Base-by-base conservation (phyloP, 92 coral and sea anemone species). In the Epizoanthus ramosus region DNA sequence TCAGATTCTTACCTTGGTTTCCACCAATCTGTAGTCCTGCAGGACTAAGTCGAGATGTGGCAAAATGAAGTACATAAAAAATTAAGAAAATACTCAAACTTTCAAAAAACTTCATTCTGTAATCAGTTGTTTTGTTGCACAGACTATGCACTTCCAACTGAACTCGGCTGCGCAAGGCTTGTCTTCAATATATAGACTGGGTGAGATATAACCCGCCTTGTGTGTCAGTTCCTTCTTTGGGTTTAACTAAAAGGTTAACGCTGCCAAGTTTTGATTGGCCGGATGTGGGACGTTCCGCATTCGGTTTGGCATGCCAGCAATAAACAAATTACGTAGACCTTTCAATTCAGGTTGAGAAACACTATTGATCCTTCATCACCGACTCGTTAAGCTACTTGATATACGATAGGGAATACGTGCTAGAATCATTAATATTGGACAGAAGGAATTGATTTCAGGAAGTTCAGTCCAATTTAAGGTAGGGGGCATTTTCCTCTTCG, bases 271-370 rank as follows among this genome's bases (percentile, higher is more conserved):
- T 37, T 67, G 50, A 33, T 31, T 4, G 21, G 58, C 75, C 75
- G 75, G 75, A 71, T 41, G 57, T 71, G 28, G 75, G 75, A 71
- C 13, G 25, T n/a, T 45, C 58, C 75, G 12, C 35, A 31, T 71
- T 19, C 54, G 57, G 18, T 31, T 45, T 71, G 54, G 35, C 31
- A 45, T 39, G 33, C 75, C 21, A 71, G 9, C 6, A 21, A 14
- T 50, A 50, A 50, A 41, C 10, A 43, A 71, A 28, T 7, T 67
- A 66, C 21, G 13, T 2, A 66, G 28, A 5, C 47, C 4, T 31
- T 67, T 28, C 31, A 28, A 28, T 28, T 28, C n/a, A n/a, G n/a
- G 31, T 28, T 28, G 31, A 18, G 19, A 19, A 18, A 16, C n/a
- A 28, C 7, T 33, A 37, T 37, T 37, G 2, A 37, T 37, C 43